Base-by-base conservation (phyloP, 2,888 invertebrate genomes). In the Ethmia dodecea region DNA sequence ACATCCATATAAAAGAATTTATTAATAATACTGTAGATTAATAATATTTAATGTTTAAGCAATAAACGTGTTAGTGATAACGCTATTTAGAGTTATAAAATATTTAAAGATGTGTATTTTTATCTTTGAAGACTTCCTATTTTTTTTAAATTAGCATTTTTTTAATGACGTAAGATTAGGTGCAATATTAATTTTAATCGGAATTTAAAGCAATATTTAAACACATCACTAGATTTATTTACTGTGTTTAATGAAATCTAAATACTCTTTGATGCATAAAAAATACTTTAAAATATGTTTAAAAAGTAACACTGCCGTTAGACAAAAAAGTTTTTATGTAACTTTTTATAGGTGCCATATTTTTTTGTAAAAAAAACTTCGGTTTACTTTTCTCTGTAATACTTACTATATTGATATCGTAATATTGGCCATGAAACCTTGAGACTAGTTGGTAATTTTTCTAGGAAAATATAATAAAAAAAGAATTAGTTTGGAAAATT, bases 11-110 rank as follows among this genome's bases (percentile, higher is more conserved):
- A 65, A 72, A 78, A 70, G 79, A 78, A 78, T 80, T 83, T 80
- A 79, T 67, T 71, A 76, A 50, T 55, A 60, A 65, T 56, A 61
- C 50, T 53, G 37, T 30, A 47, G 62, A 18, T 5, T 18, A 18
- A 5, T 66, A 47, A 60, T 62, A 65, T 48, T 54, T 60, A 60
- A 60, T 53, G 52, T 55, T 56, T 76, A 76, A 78, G 78, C 78
- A 78, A 79, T 80, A 81, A 74, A 63, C 49, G 77, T 73, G 70
- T 84, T 80, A 83, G 83, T 74, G 72, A 76, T 72, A 70, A 60
- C 40, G 57, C 64, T 70, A 66, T 51, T 45, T 64, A 62, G 59
- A 45, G 22, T 27, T 37, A 40, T 38, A 43, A 38, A 25, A 18
- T 29, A 28, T 20, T 12, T 14, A 36, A 41, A 31, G 35, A 35